Evolutionary conservation across 2,888 invertebrate genomes (phyloP).

Genomic region (Volucella bombylans): DNA sequence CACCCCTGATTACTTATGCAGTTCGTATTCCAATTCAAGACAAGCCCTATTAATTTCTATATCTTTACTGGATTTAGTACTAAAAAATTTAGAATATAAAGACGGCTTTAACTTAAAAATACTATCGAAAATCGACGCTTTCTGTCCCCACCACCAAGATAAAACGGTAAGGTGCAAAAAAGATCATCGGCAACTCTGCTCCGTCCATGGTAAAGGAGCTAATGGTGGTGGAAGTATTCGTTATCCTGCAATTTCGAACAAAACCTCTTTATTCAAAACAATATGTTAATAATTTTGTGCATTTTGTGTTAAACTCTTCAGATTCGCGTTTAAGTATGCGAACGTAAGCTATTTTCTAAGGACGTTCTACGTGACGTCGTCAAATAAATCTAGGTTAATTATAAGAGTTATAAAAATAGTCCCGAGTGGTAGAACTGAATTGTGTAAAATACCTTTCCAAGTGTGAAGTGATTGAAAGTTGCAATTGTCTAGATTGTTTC

Average conservation of each 20-base stretch:
- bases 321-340: background rate
- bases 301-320: slow-evolving; percentile 9
- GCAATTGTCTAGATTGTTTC: slow-evolving; percentile 16
- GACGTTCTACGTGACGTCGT: slow-evolving; percentile 36
- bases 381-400: slow-evolving; percentile 55
- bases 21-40: too few relatives aligned
- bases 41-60: too few relatives aligned
- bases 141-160: too few relatives aligned
- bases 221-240: slow-evolving; percentile 3
- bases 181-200: slow-evolving; percentile 1
- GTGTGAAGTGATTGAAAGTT: slow-evolving; percentile 3
- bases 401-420: slow-evolving; percentile 20
- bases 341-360: slow-evolving; percentile 14
- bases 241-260: slow-evolving; percentile 17
- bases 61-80: too few relatives aligned
- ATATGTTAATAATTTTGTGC: slow-evolving; percentile 49
- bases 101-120: too few relatives aligned
- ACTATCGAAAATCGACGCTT: too few relatives aligned
- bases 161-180: background rate
- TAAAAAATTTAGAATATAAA: too few relatives aligned
- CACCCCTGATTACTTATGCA: too few relatives aligned
- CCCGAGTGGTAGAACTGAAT: background rate
- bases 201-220: background rate
- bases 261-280: slow-evolving; percentile 21
- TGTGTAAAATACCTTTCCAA: background rate